Conservation (phyloP, 2,113 vertebrate genomes). For the Xiphorhynchus elegans region DNA sequence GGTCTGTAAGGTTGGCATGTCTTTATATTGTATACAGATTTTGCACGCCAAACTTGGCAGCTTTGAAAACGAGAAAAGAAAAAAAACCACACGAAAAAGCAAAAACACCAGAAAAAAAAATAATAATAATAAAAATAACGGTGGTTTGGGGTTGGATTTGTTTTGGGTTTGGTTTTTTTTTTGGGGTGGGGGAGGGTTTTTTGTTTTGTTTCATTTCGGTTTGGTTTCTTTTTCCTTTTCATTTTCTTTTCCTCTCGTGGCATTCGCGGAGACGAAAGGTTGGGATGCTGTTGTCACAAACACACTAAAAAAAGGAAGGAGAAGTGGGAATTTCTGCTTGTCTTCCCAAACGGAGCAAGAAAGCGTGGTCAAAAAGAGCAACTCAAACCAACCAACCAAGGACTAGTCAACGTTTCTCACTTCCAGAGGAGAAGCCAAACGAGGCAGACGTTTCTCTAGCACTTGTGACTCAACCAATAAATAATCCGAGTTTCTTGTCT, state of each 20-base stretch:
- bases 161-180: background rate
- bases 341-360: conserved; percentile 76
- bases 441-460: conserved; percentile 77
- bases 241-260: conserved; percentile 39
- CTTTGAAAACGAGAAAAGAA: conserved; percentile 40
- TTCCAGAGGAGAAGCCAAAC: conserved; percentile 68
- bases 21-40: conserved; percentile 77
- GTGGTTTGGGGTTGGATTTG: background rate
- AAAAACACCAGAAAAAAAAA: background rate
- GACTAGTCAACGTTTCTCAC: conserved; percentile 83
- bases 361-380: conserved; percentile 70
- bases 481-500: conserved; percentile 80
- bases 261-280: conserved; percentile 56
- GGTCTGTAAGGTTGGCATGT: conserved; percentile 86
- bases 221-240: background rate
- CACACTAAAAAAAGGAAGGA: background rate
- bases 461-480: conserved; percentile 85
- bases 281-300: conserved; percentile 59
- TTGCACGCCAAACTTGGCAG: conserved; percentile 79
- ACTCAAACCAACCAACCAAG: conserved; percentile 65
- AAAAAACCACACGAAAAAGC: background rate
- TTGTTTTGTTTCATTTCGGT: background rate
- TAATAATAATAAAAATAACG: background rate
- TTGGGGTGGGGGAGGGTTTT: background rate
- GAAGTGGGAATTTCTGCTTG: conserved; percentile 56